Evolutionary conservation across 1,140 invertebrate species (phyloP), one percentile per base, ranked within the genome.

Genomic region (Nebria ingens): DNA sequence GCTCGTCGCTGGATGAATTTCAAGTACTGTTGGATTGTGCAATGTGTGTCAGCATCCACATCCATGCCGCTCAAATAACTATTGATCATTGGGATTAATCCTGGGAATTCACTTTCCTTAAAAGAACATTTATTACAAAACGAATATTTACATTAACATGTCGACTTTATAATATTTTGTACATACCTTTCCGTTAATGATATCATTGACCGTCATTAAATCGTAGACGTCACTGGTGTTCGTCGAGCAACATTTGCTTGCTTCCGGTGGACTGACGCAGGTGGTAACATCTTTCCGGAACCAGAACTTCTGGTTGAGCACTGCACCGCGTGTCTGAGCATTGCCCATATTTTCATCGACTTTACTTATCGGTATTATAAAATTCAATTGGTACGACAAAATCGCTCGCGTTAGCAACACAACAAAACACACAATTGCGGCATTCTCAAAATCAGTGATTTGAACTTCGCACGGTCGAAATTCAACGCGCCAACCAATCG

Each of bases 401-500:
- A 99, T 98, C 34, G 97, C 95, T 59, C 97, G 75, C 0, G 97
- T 99, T 38, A 99, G 78, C 25, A 99, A 73, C 1, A 99, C 96
- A 6, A 99, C 85, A 72, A 99, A 99, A 66, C 94, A 95, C n/a
- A 97, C 95, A 64, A 95, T 93, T 2, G 97, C 97, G 4, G 97
- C 96, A 76, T 99, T 99, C 75, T 99, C 97, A 77, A 99, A 98
- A 75, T 99, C 96, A 1, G 97, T 98, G 52, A 99, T 81, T 75
- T 99, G 97, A 3, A 93, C 86, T 78, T 99, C 97, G 71, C 95
- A 98, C 25, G 97, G 96, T 45, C 97, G 82, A 75, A 99, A 99
- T 77, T 99, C 97, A 1, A 99, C 97, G 59, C 97, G 79, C 97
- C 97, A 99, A 15, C 97, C 96, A 69, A 99, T 98, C 38, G 87